These are phyloP conservation scores for Alosa alosa DNA, from an alignment of 2,113 vertebrate genomes.

Conservation along the genomic window DNA sequence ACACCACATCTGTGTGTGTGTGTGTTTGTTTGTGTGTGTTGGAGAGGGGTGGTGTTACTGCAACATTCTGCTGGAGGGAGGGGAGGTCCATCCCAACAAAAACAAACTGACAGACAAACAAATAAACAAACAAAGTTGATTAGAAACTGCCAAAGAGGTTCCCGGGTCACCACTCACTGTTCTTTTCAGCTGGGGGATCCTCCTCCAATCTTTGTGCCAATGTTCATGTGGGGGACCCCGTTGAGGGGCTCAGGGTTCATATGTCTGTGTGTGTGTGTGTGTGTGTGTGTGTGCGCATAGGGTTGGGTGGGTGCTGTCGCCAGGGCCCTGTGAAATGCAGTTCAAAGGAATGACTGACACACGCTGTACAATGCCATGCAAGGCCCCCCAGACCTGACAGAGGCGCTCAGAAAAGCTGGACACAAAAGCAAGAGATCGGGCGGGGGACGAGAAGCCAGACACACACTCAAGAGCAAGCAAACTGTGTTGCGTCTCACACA, in stretches of 20 bases:
- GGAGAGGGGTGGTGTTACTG: background rate
- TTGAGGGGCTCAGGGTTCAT: background rate
- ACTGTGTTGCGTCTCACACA: slow-evolving; percentile 36
- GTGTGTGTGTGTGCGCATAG: slow-evolving; percentile 27
- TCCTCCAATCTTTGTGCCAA: background rate
- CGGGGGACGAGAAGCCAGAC: background rate
- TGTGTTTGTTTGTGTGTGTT: background rate
- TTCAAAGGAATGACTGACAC: slow-evolving; percentile 65
- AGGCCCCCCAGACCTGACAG: slow-evolving; percentile 58
- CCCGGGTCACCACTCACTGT: background rate
- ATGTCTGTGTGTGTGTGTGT: slow-evolving; percentile 19
- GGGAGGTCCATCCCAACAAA: background rate
- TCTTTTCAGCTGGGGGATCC: background rate
- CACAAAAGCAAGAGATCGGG: background rate
- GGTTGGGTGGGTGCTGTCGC: slow-evolving; percentile 48
- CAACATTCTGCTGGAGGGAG: background rate
- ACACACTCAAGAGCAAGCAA: slow-evolving; percentile 41
- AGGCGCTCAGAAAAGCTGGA: slow-evolving; percentile 33
- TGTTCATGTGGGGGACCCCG: background rate
- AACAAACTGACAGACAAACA: background rate
- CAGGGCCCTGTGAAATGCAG: slow-evolving; percentile 55
- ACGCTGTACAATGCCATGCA: slow-evolving; percentile 73
- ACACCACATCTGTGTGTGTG: background rate
- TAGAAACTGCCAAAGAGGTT: background rate
- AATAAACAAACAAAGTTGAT: background rate